Conservation (phyloP, 2,113 vertebrate species). For the Eonycteris spelaea region DNA sequence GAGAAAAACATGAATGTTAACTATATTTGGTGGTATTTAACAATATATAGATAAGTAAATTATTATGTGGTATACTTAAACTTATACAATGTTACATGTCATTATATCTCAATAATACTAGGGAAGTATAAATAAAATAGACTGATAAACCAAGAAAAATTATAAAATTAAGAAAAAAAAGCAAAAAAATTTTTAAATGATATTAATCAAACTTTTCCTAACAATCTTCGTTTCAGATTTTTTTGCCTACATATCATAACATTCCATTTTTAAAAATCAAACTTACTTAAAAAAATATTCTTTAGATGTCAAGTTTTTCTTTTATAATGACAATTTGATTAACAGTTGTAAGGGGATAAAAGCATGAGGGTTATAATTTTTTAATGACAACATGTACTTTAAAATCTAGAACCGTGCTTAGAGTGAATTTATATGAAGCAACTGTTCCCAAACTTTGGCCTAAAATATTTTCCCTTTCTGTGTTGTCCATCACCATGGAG, state of each 20-base stretch:
- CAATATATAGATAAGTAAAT: not conserved
- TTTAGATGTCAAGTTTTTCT: slow-evolving; percentile 39
- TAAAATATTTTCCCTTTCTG: slow-evolving; percentile 54
- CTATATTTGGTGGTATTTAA: not conserved
- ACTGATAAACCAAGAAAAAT: not conserved
- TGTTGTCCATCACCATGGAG: slow-evolving; percentile 54
- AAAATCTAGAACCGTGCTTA: slow-evolving; percentile 5
- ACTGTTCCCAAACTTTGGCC: slow-evolving; percentile 45
- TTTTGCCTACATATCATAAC: not conserved
- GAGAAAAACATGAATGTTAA: not conserved
- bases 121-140: not conserved
- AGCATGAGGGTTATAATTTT: slow-evolving; percentile 3
- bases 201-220: slow-evolving; percentile 3
- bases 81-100: not conserved
- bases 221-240: not conserved
- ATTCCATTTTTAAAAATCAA: slow-evolving; percentile 41
- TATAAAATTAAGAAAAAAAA: not conserved
- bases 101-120: not conserved
- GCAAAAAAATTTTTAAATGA: not conserved
- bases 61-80: not conserved
- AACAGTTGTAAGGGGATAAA: slow-evolving; percentile 16
- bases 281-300: slow-evolving; percentile 41
- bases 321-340: slow-evolving; percentile 50
- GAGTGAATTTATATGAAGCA: slow-evolving; percentile 30
- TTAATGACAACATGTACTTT: slow-evolving; percentile 41